A percentile compares a stretch with the other conserved stretches of the same genome.
These are phyloP conservation scores for Gastracanthus pulcherrimus DNA, from an alignment of 2,888 invertebrate species.

Conservation along the genomic window DNA sequence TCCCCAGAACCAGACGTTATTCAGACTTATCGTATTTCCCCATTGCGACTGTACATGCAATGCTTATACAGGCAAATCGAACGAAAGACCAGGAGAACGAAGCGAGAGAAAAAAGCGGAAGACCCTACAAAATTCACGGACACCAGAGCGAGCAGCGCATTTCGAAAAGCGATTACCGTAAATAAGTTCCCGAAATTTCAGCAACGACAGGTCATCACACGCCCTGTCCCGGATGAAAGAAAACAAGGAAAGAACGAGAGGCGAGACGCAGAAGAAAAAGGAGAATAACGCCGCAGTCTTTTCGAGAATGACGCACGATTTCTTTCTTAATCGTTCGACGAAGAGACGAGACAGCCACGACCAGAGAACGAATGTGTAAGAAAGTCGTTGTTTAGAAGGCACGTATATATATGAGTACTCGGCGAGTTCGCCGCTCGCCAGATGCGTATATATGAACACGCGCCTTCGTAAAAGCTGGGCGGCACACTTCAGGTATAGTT, in stretches of 20 bases:
- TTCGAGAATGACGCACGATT: constrained; percentile 47
- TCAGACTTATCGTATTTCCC: background rate
- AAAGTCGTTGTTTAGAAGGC: background rate
- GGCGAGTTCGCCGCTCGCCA: constrained; percentile 29
- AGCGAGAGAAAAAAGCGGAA: background rate
- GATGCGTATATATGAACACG: constrained; percentile 30
- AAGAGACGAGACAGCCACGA: background rate
- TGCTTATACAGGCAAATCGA: no score
- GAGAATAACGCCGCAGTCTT: background rate
- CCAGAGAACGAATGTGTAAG: background rate
- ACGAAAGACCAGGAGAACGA: background rate
- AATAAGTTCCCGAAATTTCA: constrained; percentile 56
- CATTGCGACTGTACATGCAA: background rate
- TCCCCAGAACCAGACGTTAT: background rate
- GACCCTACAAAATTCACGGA: constrained; percentile 16
- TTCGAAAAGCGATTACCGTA: constrained; percentile 47
- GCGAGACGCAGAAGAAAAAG: constrained; percentile 1
- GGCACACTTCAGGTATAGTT: background rate
- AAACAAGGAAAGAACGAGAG: constrained; percentile 7
- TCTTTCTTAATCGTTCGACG: constrained; percentile 42
- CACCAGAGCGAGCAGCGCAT: background rate
- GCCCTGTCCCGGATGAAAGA: background rate
- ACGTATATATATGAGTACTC: background rate
- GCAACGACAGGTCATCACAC: constrained; percentile 53
- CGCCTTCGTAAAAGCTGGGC: constrained; percentile 15